phyloP scores from a whole-genome alignment of 2,113 vertebrate species.

The Notarius quadriscutis region DNA sequence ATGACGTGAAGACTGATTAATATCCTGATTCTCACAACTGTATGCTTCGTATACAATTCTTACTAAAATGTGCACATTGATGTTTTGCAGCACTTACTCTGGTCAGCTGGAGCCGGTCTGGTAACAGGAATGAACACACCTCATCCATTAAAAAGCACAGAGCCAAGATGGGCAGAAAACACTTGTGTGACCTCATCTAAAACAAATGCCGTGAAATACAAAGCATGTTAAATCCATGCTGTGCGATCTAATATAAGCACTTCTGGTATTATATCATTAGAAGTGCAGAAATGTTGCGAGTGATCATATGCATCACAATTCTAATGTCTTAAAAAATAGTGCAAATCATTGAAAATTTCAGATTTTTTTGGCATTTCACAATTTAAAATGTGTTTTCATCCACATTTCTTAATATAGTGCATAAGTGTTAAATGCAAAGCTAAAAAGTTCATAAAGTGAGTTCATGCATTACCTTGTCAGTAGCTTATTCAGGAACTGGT shows the following conservation, averaged over 20 bases:
- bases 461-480: constrained; percentile 25
- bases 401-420: neutral
- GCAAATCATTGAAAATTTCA: neutral
- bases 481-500: constrained; percentile 5
- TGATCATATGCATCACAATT: neutral
- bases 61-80: neutral
- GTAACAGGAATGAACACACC: constrained; percentile 62
- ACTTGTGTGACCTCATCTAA: constrained; percentile 69
- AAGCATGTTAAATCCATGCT: neutral
- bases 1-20: neutral
- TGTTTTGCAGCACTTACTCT: constrained; percentile 56
- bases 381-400: neutral
- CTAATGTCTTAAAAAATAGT: neutral
- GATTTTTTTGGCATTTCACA: neutral
- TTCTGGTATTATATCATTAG: neutral
- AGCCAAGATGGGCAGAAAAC: constrained; percentile 62
- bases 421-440: neutral
- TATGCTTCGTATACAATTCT: too few species aligned
- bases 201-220: neutral
- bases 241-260: neutral
- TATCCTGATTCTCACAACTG: neutral
- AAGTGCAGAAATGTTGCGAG: neutral
- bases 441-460: neutral
- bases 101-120: constrained; percentile 54
- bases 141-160: constrained; percentile 64